Conservation (phyloP, 2,888 invertebrate species). For the Tanypteryx hageni region DNA sequence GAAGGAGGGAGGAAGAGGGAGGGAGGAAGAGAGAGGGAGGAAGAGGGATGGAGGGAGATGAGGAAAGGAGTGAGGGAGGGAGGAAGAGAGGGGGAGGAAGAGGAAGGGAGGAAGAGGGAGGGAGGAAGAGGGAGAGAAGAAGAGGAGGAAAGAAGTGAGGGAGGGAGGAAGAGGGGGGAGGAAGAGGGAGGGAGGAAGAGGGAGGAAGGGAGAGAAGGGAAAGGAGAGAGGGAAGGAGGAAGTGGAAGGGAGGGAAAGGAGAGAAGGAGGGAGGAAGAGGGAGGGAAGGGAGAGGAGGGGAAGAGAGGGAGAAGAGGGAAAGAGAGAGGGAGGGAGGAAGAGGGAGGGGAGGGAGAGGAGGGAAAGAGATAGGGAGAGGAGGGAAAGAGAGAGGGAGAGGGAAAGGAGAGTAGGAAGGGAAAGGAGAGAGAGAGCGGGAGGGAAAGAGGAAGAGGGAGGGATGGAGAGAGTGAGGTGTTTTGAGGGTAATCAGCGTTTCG, state of each 20-base stretch:
- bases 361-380: not conserved
- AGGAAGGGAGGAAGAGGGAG: not conserved
- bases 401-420: not conserved
- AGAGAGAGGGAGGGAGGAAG: not conserved
- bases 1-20: not conserved
- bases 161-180: not conserved
- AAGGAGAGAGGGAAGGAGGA: not conserved
- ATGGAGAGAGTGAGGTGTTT: too few relatives aligned
- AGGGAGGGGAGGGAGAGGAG: too few relatives aligned
- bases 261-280: not conserved
- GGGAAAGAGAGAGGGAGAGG: not conserved
- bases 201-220: not conserved
- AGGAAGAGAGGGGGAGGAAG: not conserved
- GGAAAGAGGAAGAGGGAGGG: not conserved
- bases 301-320: not conserved
- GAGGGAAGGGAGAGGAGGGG: not conserved
- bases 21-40: constrained; percentile 8
- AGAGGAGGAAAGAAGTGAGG: too few relatives aligned
- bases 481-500: too few relatives aligned
- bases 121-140: not conserved
- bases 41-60: not conserved
- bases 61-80: not conserved
- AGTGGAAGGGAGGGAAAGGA: not conserved
- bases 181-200: not conserved
- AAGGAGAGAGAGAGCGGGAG: not conserved